Evolutionary conservation across 2,888 invertebrate species (phyloP), one percentile per base, ranked within the genome.

Genomic region (Sesia apiformis): DNA sequence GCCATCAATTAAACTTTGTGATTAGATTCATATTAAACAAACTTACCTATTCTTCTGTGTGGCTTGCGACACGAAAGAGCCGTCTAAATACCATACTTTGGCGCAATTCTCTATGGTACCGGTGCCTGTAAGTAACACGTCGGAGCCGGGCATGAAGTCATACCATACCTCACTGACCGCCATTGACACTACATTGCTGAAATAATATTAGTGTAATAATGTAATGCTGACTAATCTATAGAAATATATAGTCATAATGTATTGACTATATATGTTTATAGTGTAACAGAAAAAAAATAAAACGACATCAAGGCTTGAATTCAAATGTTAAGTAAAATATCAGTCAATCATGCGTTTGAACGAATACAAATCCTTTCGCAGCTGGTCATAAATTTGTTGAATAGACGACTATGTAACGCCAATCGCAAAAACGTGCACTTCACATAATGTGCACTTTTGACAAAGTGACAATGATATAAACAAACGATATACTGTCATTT

Each of bases 41-140:
- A 63, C 75, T 74, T 59, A 89, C 88, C 82, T 79, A 59, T 80
- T 78, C 54, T 70, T 75, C 55, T 82, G 78, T 0, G 82, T 72
- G 6, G 70, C 76, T 57, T 81, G 79, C 3, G 85, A 70, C n/a
- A 86, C 75, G 53, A 79, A 86, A 0, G 81, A 70, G 0, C 83
- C 74, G 40, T 85, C 84, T 4, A 90, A 60, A 58, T 79, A 80
- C 89, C 90, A 90, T 3, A 90, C 81, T 65, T 90, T 90, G 51
- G 79, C 84, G 0, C 78, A 78, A 55, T 84, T 77, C 58, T 88
- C 88, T 3, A 76, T 72, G 0, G 71, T 70, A 0, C 80, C 87
- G 0, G 87, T 84, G 4, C 87, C 89, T 0, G 90, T 85, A 0
- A 89, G 66, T 0, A 90, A 63, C 0, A 87, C 85, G 46, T 89